These are phyloP conservation scores for Chunga burmeisteri DNA, from an alignment of 2,113 vertebrate genomes.

Conservation along the genomic window DNA sequence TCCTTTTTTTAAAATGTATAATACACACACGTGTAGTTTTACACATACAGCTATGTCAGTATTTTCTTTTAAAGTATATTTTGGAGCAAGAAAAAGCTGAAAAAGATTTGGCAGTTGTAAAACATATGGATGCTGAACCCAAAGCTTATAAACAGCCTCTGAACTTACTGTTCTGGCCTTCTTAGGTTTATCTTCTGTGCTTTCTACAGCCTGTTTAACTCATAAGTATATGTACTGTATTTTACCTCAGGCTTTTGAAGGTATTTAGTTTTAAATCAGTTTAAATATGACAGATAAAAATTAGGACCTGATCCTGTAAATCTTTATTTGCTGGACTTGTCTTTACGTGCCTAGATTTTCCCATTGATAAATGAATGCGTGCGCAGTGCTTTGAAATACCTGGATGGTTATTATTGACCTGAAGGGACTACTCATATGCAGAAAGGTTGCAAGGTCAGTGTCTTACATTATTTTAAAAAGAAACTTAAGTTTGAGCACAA, in stretches of 20 bases:
- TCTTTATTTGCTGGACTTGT: background rate
- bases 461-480: background rate
- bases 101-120: background rate
- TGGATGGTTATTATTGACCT: background rate
- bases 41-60: background rate
- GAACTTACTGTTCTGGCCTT: background rate
- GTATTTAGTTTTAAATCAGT: background rate
- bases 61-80: background rate
- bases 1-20: background rate
- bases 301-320: background rate
- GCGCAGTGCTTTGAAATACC: background rate
- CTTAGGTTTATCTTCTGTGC: background rate
- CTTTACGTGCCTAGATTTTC: background rate
- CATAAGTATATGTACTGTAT: background rate
- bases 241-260: background rate
- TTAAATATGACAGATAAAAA: constrained; percentile 9
- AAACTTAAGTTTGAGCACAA: background rate
- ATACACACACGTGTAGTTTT: background rate
- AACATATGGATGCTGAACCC: background rate
- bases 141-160: background rate
- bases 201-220: background rate
- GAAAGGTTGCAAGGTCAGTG: background rate
- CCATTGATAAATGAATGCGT: background rate
- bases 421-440: background rate
- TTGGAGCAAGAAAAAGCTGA: background rate